Percentiles rank a stretch among this genome's conserved stretches.
These are phyloP conservation scores for Campylomormyrus tamandua DNA, from an alignment of 2,113 vertebrate genomes.

Conservation along the genomic window DNA sequence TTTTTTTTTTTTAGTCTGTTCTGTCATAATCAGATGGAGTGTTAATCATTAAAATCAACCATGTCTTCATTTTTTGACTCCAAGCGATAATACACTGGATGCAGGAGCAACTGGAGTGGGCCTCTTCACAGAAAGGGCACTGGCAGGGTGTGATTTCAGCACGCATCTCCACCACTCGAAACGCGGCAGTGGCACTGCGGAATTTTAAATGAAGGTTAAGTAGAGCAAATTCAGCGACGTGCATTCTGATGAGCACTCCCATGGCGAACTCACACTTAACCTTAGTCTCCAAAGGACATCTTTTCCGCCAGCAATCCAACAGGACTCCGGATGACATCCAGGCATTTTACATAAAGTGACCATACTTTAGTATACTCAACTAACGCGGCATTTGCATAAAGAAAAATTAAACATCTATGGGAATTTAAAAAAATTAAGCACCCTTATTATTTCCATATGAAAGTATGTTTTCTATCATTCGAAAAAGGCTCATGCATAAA, in stretches of 20 bases:
- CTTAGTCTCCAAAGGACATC: conserved; percentile 41
- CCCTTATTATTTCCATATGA: conserved; percentile 6
- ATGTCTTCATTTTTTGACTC: conserved; percentile 3
- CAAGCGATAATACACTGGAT: conserved; percentile 8
- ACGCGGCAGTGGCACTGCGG: conserved; percentile 22
- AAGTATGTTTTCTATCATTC: conserved; percentile 18
- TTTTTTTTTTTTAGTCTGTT: neutral
- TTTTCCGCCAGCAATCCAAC: conserved; percentile 20
- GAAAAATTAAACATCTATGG: neutral
- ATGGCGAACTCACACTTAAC: conserved; percentile 37
- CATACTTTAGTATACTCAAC: conserved; percentile 11
- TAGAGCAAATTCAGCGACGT: conserved; percentile 29
- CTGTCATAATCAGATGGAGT: neutral
- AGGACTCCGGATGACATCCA: conserved; percentile 33
- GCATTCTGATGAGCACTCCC: conserved; percentile 46
- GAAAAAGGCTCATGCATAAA: neutral
- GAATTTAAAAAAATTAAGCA: neutral
- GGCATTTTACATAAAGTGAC: conserved; percentile 34
- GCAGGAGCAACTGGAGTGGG: neutral
- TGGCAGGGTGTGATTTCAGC: neutral
- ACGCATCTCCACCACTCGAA: conserved; percentile 20
- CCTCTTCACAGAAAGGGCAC: conserved; percentile 11
- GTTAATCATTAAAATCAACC: neutral
- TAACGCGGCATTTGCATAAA: neutral
- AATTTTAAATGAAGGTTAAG: conserved; percentile 47